Base-by-base conservation (phyloP, 1,140 invertebrate species). In the Semibalanus balanoides region DNA sequence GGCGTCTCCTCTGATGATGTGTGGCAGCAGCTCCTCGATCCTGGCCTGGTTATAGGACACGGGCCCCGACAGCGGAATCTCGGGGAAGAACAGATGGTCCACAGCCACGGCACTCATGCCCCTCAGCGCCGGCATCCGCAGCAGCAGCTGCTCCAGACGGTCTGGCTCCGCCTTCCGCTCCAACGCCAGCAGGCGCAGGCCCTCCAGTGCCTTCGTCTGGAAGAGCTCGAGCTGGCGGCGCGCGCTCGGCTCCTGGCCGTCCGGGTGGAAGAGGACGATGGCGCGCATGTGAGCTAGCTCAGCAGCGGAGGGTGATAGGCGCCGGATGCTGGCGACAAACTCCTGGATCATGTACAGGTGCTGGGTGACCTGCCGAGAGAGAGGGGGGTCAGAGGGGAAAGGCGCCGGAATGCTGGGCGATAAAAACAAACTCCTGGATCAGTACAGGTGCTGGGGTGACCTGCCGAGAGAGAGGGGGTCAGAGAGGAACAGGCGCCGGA, bases 281-380 rank as follows among this genome's bases (percentile, higher is more conserved):
- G 70, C 70, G 28, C 70, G 70, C 70, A 72, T 5, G 70, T 72
- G 70, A 3, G 70, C 70, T n/a, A 72, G 11, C 70, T 72, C 70
- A 19, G 28, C n/a, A 9, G 70, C n/a, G 11, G 22, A 28, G 19
- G 29, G 28, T 29, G 28, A 28, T 3, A 72, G 29, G 3, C 70
- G 70, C 70, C 70, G 70, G 3, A 72, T 30, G 70, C 70, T 72
- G 29, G 28, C 29, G 3, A 72, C 70, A 29, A 72, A 72, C 70
- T 72, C 70, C 70, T 72, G 70, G 29, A 72, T 72, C 70, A 72
- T 72, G 70, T 72, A 72, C 25, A 72, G 29, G 70, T 72, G 70
- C n/a, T 72, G 70, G 7, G 70, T 72, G 11, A 72, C 70, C 70
- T 72, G 70, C 70, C 28, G 51, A 25, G 51, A 64, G 7, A 64